Conservation (phyloP, 1,140 invertebrate genomes). For the Papilio machaon region DNA sequence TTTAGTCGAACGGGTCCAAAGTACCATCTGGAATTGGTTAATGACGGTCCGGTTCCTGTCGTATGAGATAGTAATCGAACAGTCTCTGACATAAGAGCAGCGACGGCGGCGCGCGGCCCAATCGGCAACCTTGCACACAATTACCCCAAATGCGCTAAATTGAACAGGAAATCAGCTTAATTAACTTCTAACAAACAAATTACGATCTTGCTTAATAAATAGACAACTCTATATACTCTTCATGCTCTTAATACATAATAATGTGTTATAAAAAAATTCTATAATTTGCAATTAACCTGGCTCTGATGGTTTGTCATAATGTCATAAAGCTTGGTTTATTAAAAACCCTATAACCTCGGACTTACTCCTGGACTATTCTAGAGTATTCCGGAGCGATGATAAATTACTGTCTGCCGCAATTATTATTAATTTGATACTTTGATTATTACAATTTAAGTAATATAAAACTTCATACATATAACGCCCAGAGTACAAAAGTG, state of each 20-base stretch:
- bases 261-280: background rate
- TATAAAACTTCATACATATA: too few species aligned
- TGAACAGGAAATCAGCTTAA: conserved; percentile 56
- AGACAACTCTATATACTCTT: background rate
- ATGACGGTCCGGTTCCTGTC: conserved; percentile 68
- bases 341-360: too few species aligned
- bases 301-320: too few species aligned
- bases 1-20: conserved; percentile 58
- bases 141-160: conserved; percentile 64
- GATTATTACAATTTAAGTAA: too few species aligned
- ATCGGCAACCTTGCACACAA: conserved; percentile 63
- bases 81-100: conserved; percentile 51
- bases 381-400: too few species aligned
- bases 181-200: conserved; percentile 37
- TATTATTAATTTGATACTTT: too few species aligned
- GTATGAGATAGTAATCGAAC: conserved; percentile 63
- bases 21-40: conserved; percentile 73
- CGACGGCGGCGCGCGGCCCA: conserved; percentile 57
- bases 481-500: too few species aligned
- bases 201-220: background rate
- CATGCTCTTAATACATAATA: background rate
- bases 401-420: too few species aligned
- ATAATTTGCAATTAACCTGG: too few species aligned
- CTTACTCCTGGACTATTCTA: too few species aligned
- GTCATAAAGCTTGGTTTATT: too few species aligned